Evolutionary conservation across 2,888 invertebrate genomes (phyloP).

Genomic region (Prionchulus punctatus): DNA sequence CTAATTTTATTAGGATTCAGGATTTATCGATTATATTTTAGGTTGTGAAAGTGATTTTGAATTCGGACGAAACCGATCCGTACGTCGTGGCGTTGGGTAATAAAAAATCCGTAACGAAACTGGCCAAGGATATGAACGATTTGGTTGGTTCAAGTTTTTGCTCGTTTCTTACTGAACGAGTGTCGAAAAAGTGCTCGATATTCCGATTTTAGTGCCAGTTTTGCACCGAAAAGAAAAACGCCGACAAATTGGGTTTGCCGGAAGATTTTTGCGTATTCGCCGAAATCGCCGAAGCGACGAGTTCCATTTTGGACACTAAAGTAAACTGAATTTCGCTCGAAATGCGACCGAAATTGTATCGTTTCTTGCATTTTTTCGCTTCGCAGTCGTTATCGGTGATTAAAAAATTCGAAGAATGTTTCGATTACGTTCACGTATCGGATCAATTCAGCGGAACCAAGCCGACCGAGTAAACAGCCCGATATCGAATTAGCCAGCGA

Average conservation of each 20-base stretch:
- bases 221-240: constrained; percentile 62
- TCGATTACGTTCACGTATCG: constrained; percentile 92
- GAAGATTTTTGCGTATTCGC: constrained; percentile 50
- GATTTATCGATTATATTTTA: constrained; percentile 9
- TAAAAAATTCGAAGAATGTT: constrained; percentile 56
- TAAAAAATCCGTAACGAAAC: constrained; percentile 63
- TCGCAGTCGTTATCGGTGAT: constrained; percentile 30
- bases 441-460: constrained; percentile 81
- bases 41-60: constrained; percentile 7
- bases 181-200: background rate
- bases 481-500: background rate
- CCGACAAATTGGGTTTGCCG: constrained; percentile 64
- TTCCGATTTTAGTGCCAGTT: constrained; percentile 47
- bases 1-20: background rate
- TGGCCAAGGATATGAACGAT: constrained; percentile 83
- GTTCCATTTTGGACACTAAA: constrained; percentile 42
- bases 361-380: background rate
- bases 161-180: constrained; percentile 10
- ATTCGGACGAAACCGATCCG: constrained; percentile 33
- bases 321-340: background rate
- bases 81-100: constrained; percentile 80
- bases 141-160: constrained; percentile 42
- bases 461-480: constrained; percentile 58
- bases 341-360: background rate
- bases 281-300: constrained; percentile 73